These are phyloP conservation scores for Brachirus orientalis DNA, from an alignment of 2,113 vertebrate genomes.

Conservation along the genomic window DNA sequence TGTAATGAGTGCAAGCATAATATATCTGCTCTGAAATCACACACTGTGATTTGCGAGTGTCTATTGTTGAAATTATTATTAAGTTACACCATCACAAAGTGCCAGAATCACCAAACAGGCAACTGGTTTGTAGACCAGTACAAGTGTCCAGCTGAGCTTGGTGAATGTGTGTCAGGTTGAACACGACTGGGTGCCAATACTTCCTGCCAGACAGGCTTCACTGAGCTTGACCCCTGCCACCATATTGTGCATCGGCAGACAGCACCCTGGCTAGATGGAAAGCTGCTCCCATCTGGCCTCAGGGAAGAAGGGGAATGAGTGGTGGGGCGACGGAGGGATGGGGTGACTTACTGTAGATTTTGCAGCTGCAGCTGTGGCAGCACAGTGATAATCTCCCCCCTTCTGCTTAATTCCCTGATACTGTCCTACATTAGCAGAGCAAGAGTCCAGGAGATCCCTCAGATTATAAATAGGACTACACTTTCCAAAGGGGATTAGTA, in stretches of 20 bases:
- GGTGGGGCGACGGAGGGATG: constrained; percentile 8
- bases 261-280: constrained; percentile 41
- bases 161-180: constrained; percentile 56
- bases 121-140: constrained; percentile 26
- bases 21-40: too few relatives aligned
- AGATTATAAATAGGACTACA: constrained; percentile 67
- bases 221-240: constrained; percentile 35
- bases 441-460: constrained; percentile 69
- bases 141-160: constrained; percentile 36
- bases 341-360: constrained; percentile 67
- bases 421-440: constrained; percentile 80
- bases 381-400: constrained; percentile 65
- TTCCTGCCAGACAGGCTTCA: constrained; percentile 38
- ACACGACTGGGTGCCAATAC: constrained; percentile 28
- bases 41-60: too few relatives aligned
- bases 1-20: too few relatives aligned
- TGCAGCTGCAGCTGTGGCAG: constrained; percentile 65
- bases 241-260: constrained; percentile 37
- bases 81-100: too few relatives aligned
- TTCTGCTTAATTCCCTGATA: constrained; percentile 74
- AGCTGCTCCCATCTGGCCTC: constrained; percentile 59
- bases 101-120: constrained; percentile 4
- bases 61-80: too few relatives aligned
- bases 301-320: constrained; percentile 31
- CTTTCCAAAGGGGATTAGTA: constrained; percentile 64